These are phyloP conservation scores for Charadrius vociferus DNA, from an alignment of 2,113 vertebrate genomes.

Conservation along the genomic window DNA sequence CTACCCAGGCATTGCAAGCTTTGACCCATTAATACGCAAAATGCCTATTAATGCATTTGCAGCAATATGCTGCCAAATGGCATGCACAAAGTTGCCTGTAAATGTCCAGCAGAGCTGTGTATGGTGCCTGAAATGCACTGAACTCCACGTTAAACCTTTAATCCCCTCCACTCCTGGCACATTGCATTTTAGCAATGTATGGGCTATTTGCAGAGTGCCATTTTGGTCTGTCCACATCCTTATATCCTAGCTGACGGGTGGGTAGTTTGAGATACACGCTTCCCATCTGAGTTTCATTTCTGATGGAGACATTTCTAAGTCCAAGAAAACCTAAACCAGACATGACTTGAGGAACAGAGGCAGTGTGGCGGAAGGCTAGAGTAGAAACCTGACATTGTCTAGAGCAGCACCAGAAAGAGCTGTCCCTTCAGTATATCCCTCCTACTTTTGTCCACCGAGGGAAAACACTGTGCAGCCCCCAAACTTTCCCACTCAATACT, in stretches of 20 bases:
- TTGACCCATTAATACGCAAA: neutral
- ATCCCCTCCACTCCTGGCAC: neutral
- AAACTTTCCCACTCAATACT: neutral
- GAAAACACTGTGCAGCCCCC: neutral
- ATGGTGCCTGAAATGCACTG: neutral
- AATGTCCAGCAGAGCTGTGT: neutral
- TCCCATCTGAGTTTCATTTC: neutral
- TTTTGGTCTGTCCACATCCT: accelerated
- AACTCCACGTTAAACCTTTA: neutral
- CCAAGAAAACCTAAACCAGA: neutral
- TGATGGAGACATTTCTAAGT: neutral
- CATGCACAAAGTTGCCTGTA: accelerated
- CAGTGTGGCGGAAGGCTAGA: accelerated
- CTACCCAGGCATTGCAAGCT: neutral
- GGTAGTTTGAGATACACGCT: neutral
- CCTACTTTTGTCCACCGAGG: neutral
- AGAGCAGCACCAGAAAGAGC: neutral
- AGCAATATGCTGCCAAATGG: neutral
- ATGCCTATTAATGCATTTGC: neutral
- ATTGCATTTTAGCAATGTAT: accelerated
- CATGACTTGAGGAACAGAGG: neutral
- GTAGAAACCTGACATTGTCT: neutral
- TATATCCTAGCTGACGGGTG: neutral
- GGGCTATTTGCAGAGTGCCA: neutral
- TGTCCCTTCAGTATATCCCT: neutral